A percentile compares a stretch with the other conserved stretches of the same genome.
phyloP scores from a whole-genome alignment of 2,888 invertebrate species.

The Sphaerophoria taeniata region DNA sequence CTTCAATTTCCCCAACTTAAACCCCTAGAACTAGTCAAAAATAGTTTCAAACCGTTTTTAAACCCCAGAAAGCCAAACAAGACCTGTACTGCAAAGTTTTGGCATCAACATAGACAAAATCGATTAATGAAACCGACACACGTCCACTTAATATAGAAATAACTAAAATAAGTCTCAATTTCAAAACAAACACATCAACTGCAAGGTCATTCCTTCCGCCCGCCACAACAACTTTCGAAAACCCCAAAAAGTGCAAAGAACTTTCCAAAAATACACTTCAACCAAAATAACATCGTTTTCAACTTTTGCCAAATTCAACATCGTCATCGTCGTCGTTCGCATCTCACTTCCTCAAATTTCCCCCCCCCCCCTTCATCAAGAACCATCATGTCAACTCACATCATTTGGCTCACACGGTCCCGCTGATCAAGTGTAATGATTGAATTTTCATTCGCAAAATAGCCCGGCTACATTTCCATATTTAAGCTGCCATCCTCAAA shows the following conservation, averaged over 20 bases:
- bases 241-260: slow-evolving; percentile 33
- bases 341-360: slow-evolving; percentile 2
- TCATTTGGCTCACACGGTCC: slow-evolving; percentile 68
- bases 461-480: slow-evolving; percentile 73
- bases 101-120: too few species aligned
- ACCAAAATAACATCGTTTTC: slow-evolving; percentile 51
- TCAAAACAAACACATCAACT: too few species aligned
- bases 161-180: too few species aligned
- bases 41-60: too few species aligned
- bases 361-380: neutral
- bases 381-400: slow-evolving; percentile 37
- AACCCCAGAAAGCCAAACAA: too few species aligned
- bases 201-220: neutral
- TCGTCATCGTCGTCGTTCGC: slow-evolving; percentile 10
- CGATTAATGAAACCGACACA: too few species aligned
- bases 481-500: slow-evolving; percentile 61
- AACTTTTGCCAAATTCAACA: slow-evolving; percentile 38
- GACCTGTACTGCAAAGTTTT: too few species aligned
- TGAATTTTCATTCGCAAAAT: slow-evolving; percentile 74
- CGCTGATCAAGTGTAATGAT: slow-evolving; percentile 73
- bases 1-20: too few species aligned
- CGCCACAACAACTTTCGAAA: neutral
- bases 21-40: too few species aligned
- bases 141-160: too few species aligned
- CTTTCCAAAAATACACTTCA: slow-evolving; percentile 29